Evolutionary conservation across 2,888 invertebrate species (phyloP), one percentile per base, ranked within the genome.

Genomic region (Branchipolynoe longqiensis): DNA sequence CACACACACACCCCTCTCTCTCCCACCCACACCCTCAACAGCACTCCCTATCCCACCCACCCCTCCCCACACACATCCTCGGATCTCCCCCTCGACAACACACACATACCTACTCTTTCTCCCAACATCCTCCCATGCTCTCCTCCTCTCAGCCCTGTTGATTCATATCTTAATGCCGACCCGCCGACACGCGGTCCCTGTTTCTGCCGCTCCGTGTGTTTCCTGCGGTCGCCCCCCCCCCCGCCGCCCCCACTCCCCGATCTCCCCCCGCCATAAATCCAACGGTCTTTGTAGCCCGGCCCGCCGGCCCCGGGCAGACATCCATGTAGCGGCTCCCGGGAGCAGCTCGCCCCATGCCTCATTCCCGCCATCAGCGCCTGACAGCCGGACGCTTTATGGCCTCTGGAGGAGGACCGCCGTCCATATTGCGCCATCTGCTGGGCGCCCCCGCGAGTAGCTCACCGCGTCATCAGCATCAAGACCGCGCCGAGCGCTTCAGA

Each of bases 141-240:
- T n/a, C n/a, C n/a, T 48, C 8, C 18, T 48, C 48, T 18, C 48
- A 12, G 8, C 25, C 54, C 78, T 54, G 78, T 78, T 78, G 78
- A 78, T 78, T 78, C 78, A 78, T 78, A 78, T 78, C 78, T 78
- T 78, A 78, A 78, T 78, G 78, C 48, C 28, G 18, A 48, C 18
- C 78, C 41, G 14, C 62, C 62, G 14, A 62, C 14, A 6, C 62
- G 28, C 18, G 62, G 28, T 28, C 62, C 25, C 3, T 62, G 31
- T 62, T 62, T 62, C 62, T 62, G 28, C 31, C 25, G 3, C 62
- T 62, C 40, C 25, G 73, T 38, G 73, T 40, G 73, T 18, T 38
- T 73, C 38, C 73, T 40, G 38, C 48, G 48, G 12, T 48, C 14
- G 78, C 3, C 41, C 28, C 62, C 14, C 14, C n/a, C 78, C 4